phyloP scores from a whole-genome alignment of 2,888 invertebrate genomes.

The Imbricaverruca yamaguchii region DNA sequence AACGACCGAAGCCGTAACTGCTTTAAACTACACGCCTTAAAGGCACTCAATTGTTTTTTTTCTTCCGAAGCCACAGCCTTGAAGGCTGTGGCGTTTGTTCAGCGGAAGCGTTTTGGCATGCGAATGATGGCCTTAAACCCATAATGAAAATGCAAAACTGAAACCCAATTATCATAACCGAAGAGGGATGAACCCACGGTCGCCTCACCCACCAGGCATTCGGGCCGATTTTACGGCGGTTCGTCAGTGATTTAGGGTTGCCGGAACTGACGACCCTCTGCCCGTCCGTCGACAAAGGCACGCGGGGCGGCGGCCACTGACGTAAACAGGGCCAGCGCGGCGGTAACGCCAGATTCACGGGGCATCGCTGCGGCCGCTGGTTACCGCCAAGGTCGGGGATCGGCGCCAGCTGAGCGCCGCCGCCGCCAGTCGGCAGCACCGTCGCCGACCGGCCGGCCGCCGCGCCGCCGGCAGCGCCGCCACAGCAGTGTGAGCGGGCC shows the following conservation, averaged over 20 bases:
- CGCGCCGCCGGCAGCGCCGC: background rate
- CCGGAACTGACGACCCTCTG: background rate
- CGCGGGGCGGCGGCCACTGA: background rate
- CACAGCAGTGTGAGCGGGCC: background rate
- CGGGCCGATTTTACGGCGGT: background rate
- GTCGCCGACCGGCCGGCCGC: background rate
- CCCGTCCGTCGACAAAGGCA: background rate
- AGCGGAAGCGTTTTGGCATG: too few relatives aligned
- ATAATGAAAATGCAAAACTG: too few relatives aligned
- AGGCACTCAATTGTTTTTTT: too few relatives aligned
- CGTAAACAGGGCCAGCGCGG: constrained; percentile 8
- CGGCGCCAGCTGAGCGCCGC: background rate
- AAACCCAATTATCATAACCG: too few relatives aligned
- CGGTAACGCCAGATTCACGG: background rate
- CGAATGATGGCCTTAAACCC: too few relatives aligned
- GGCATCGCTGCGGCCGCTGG: background rate
- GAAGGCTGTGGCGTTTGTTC: too few relatives aligned
- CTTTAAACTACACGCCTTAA: too few relatives aligned
- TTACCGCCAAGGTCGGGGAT: constrained; percentile 7
- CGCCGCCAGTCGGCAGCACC: constrained; percentile 7
- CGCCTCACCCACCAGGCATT: background rate
- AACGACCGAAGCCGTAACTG: too few relatives aligned
- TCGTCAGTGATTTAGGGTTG: background rate
- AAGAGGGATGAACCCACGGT: too few relatives aligned
- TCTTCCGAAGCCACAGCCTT: too few relatives aligned